phyloP scores from a whole-genome alignment of 2,888 invertebrate genomes.

The Melanargia galathea region DNA sequence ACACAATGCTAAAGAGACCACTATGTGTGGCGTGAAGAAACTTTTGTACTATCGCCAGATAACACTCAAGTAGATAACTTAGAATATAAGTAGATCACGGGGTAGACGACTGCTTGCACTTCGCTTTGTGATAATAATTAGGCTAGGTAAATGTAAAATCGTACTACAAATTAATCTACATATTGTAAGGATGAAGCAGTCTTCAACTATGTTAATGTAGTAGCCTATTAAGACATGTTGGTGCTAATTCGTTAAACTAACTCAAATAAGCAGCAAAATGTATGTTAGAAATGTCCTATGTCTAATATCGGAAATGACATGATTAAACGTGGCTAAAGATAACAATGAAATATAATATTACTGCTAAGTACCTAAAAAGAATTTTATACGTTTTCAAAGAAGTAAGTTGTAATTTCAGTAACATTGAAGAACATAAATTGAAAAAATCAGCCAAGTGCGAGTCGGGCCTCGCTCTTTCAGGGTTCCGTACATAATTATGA shows the following conservation, averaged over 20 bases:
- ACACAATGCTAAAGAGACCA: constrained; percentile 57
- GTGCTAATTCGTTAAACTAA: too few relatives aligned
- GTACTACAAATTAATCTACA: neutral
- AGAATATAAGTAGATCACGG: constrained; percentile 55
- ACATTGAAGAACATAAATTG: neutral
- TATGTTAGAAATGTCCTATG: too few relatives aligned
- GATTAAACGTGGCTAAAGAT: neutral
- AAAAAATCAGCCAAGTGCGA: too few relatives aligned
- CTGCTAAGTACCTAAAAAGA: neutral
- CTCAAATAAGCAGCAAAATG: too few relatives aligned
- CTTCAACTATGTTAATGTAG: neutral
- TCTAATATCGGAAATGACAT: neutral
- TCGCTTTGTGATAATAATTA: constrained; percentile 38
- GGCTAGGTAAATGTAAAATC: constrained; percentile 9
- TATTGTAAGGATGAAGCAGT: neutral
- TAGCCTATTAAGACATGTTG: too few relatives aligned
- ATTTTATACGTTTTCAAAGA: neutral
- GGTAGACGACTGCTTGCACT: constrained; percentile 45
- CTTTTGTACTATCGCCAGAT: constrained; percentile 53
- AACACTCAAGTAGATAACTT: constrained; percentile 49
- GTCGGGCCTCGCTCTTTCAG: too few relatives aligned
- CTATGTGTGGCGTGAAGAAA: constrained; percentile 55
- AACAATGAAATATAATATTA: neutral
- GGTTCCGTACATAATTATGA: too few relatives aligned
- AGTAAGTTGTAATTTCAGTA: neutral